A percentile compares a stretch with the other conserved stretches of the same genome.
phyloP scores from a whole-genome alignment of 2,888 invertebrate genomes.

The Pseudococcus jackbeardsleyi region DNA sequence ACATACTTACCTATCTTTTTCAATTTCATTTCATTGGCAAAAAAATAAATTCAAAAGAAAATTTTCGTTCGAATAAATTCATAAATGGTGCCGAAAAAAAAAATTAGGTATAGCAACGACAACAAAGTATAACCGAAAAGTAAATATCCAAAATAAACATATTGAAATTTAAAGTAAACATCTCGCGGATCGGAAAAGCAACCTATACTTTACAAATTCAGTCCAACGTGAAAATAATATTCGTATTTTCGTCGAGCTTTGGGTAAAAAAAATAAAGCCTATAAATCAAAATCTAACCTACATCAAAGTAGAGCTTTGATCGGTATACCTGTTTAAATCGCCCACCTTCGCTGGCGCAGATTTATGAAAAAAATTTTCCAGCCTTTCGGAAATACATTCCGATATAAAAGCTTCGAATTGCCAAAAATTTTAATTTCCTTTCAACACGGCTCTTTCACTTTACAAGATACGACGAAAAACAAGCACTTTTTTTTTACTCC shows the following conservation, averaged over 20 bases:
- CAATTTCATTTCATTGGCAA: too few species aligned
- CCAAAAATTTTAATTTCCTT: constrained; percentile 34
- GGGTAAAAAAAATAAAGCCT: neutral
- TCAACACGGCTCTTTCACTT: neutral
- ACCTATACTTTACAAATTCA: neutral
- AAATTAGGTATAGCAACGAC: neutral
- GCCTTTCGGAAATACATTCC: neutral
- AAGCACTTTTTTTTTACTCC: constrained; percentile 1
- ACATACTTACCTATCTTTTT: too few species aligned
- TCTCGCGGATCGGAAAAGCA: neutral
- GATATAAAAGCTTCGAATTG: neutral
- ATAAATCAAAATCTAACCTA: neutral
- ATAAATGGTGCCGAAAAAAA: neutral
- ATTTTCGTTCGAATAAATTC: neutral
- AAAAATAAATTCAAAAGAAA: neutral
- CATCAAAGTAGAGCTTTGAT: neutral
- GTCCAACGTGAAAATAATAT: neutral
- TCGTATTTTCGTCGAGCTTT: neutral
- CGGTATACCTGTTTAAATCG: neutral
- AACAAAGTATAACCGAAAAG: neutral
- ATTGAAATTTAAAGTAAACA: neutral
- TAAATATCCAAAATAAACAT: neutral
- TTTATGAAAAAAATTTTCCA: neutral
- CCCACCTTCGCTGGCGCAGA: neutral
- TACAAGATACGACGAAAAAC: neutral